Evolutionary conservation across 2,113 vertebrate species (phyloP).

Genomic region (Oreocharis arfaki): DNA sequence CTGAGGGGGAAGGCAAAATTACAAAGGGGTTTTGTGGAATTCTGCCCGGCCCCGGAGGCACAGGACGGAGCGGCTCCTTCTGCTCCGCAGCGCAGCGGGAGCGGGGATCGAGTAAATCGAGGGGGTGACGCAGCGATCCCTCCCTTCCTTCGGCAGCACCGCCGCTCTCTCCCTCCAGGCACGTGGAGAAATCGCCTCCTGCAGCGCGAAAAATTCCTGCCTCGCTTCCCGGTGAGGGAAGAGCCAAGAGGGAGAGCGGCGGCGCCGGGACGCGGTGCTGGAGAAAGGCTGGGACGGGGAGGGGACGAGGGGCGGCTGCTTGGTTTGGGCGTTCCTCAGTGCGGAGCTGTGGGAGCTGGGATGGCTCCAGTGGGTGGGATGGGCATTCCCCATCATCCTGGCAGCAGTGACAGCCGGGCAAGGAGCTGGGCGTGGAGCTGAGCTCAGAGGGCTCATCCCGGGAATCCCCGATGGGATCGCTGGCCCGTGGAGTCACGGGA

Average conservation of each 20-base stretch:
- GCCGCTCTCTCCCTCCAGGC: not conserved
- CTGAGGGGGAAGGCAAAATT: accelerated
- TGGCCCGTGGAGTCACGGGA: accelerated
- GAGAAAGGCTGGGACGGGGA: not conserved
- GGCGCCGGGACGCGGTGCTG: accelerated
- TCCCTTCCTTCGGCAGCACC: not conserved
- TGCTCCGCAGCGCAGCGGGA: not conserved
- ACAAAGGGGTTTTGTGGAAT: not conserved
- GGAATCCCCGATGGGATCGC: not conserved
- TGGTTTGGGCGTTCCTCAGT: not conserved
- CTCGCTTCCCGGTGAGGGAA: accelerated
- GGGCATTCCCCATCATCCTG: not conserved
- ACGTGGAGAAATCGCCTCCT: accelerated
- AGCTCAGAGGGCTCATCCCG: not conserved
- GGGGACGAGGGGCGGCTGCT: not conserved
- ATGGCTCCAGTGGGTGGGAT: accelerated
- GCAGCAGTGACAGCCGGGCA: accelerated
- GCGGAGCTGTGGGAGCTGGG: not conserved
- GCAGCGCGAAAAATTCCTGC: not conserved
- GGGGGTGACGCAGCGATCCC: not conserved
- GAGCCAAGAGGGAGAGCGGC: accelerated
- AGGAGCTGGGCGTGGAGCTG: accelerated
- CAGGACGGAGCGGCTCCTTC: not conserved
- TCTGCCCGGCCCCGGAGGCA: not conserved
- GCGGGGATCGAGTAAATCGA: not conserved